Percentiles rank a stretch among this genome's conserved stretches.
phyloP scores from a whole-genome alignment of 2,797 vertebrate species.

The Bradypodion ventrale region DNA sequence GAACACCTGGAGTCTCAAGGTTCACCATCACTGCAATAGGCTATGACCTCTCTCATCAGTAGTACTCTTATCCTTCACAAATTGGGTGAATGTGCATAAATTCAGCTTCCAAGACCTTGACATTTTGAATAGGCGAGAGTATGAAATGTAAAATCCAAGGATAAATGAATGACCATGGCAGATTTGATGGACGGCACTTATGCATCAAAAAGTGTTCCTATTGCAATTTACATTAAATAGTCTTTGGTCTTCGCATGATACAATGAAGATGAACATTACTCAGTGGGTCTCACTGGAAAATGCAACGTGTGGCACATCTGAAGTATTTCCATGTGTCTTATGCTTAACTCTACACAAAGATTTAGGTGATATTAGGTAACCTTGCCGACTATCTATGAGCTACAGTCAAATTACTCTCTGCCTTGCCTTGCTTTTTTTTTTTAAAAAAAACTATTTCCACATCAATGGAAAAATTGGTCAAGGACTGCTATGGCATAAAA shows the following conservation, averaged over 20 bases:
- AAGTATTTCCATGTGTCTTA: background rate
- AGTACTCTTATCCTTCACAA: background rate
- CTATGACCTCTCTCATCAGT: background rate
- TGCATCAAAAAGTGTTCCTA: slow-evolving; percentile 6
- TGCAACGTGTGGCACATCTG: background rate
- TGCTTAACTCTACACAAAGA: background rate
- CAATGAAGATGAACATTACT: background rate
- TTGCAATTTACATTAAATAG: background rate
- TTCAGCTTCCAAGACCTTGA: background rate
- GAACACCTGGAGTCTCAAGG: no score
- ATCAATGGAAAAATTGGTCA: slow-evolving; percentile 17
- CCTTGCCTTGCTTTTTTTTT: background rate
- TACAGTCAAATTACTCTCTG: background rate
- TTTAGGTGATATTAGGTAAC: background rate
- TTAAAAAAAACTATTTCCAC: slow-evolving; percentile 2
- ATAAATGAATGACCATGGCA: background rate
- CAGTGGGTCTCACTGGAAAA: background rate
- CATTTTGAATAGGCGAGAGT: slow-evolving; percentile 12
- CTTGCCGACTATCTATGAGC: background rate
- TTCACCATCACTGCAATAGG: no score
- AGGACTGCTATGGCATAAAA: slow-evolving; percentile 5
- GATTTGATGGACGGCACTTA: background rate
- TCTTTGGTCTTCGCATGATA: no score
- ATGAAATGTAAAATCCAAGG: background rate
- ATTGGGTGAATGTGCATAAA: background rate